A percentile compares a stretch with the other conserved stretches of the same genome.
These are phyloP conservation scores for Smutsia temminckii DNA, from an alignment of 2,797 vertebrate genomes.

Conservation along the genomic window DNA sequence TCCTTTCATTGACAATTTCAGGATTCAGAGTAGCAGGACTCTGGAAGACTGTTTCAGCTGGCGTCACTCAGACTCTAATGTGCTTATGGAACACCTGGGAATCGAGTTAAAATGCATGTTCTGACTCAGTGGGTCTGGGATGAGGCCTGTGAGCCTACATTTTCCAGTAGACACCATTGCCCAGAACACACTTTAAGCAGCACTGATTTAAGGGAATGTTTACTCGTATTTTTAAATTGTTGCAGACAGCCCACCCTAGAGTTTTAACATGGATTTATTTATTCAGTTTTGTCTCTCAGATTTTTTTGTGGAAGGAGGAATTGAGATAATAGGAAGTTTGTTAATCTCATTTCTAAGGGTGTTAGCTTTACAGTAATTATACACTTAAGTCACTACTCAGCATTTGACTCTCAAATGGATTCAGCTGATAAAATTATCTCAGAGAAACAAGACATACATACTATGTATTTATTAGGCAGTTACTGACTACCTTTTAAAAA, in stretches of 20 bases:
- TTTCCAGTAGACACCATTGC: not conserved
- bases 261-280: not conserved
- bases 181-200: not conserved
- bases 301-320: not conserved
- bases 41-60: not conserved
- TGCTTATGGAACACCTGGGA: not conserved
- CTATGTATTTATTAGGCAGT: not conserved
- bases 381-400: not conserved
- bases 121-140: not conserved
- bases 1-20: not conserved
- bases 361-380: not conserved
- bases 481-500: conserved; percentile 36
- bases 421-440: conserved; percentile 39
- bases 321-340: not conserved
- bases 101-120: not conserved
- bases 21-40: not conserved
- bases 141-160: not conserved
- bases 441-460: not conserved
- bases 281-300: not conserved
- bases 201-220: not conserved
- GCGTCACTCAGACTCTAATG: not conserved
- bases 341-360: not conserved
- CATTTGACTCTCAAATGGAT: not conserved
- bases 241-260: not conserved
- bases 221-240: not conserved